Percentiles rank a stretch among this genome's conserved stretches.
Conservation (phyloP, 2,797 vertebrate species). For the Esox masquinongy region DNA sequence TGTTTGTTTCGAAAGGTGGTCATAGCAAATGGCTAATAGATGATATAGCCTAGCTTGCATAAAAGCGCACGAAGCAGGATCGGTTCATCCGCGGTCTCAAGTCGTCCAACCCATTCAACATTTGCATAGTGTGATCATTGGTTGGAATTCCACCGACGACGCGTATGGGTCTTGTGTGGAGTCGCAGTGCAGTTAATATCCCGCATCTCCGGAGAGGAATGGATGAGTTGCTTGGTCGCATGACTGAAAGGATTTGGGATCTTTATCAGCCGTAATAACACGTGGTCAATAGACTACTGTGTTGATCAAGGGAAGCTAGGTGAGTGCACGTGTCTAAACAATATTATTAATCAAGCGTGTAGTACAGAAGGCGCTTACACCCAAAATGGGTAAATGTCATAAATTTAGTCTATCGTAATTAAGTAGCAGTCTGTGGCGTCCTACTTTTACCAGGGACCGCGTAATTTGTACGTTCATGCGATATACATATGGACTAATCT, state of each 20-base stretch:
- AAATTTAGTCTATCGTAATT: too few species aligned
- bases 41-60: neutral
- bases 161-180: neutral
- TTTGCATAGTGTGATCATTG: neutral
- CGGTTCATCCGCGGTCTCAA: neutral
- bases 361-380: too few species aligned
- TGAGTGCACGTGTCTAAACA: neutral
- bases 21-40: neutral
- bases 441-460: neutral
- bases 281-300: neutral
- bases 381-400: too few species aligned
- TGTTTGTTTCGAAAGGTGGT: neutral
- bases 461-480: neutral
- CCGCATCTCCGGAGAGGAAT: too few species aligned
- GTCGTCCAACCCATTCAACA: neutral
- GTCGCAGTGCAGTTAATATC: neutral
- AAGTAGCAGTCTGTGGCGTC: too few species aligned
- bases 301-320: neutral
- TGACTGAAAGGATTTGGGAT: neutral
- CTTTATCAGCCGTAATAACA: neutral
- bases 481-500: neutral
- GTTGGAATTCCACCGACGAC: neutral
- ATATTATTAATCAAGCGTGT: neutral
- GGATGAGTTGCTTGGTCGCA: neutral
- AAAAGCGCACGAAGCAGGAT: neutral